Conservation (phyloP, 2,888 invertebrate species). For the Limenitis camilla region DNA sequence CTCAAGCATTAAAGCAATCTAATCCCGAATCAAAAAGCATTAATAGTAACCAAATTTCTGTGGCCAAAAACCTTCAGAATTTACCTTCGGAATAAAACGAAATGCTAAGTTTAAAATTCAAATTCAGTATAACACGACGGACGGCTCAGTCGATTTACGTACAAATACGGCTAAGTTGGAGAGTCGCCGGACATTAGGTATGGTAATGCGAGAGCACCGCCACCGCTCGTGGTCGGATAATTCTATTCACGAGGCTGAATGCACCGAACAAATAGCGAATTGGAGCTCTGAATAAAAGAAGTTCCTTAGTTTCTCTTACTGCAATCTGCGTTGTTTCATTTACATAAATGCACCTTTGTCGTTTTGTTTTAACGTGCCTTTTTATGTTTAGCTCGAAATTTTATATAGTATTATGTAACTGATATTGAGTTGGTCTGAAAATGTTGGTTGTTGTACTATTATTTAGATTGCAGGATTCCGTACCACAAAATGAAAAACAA, state of each 20-base stretch:
- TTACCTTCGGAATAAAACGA: conserved; percentile 59
- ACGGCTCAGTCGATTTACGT: conserved; percentile 35
- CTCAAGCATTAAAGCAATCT: conserved; percentile 11
- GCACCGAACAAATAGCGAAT: conserved; percentile 48
- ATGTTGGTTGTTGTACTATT: background rate
- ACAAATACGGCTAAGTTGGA: conserved; percentile 47
- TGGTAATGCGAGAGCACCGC: conserved; percentile 39
- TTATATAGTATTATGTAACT: background rate
- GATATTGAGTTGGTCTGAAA: background rate
- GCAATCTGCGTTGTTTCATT: conserved; percentile 17
- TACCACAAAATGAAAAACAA: background rate
- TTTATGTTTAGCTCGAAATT: conserved; percentile 1
- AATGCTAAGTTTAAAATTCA: conserved; percentile 70
- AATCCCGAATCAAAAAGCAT: conserved; percentile 14
- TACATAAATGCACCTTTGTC: conserved; percentile 12
- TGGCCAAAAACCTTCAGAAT: conserved; percentile 48
- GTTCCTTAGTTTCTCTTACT: conserved; percentile 24
- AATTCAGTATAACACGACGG: conserved; percentile 59
- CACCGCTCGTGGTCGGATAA: conserved; percentile 40
- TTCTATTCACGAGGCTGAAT: conserved; percentile 49
- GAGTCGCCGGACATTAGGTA: conserved; percentile 45
- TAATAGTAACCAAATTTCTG: conserved; percentile 16
- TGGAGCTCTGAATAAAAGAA: conserved; percentile 22
- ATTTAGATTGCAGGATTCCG: background rate
- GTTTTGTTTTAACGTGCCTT: conserved; percentile 5